Base-by-base conservation (phyloP, 1,140 invertebrate species). In the Caenorhabditis latens region DNA sequence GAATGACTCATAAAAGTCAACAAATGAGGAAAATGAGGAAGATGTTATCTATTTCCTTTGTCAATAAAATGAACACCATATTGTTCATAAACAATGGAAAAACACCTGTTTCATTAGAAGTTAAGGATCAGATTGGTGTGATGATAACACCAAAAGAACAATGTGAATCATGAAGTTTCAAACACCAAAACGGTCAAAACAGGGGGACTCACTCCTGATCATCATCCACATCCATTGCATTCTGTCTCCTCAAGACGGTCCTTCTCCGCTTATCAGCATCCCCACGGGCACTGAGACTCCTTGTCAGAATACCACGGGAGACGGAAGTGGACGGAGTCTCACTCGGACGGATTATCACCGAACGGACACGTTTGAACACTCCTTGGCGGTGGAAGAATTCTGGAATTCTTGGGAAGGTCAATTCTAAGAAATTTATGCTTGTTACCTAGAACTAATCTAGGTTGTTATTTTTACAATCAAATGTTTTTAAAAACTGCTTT, bases 351-450 rank as follows among this genome's bases (percentile, higher is more conserved):
- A 79, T 50, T 50, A 79, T 79, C 21, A 79, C 71, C 1, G 71
- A 79, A 32, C 71, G 71, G 24, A 79, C 71, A 50, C 71, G 71
- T 50, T 79, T 79, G 71, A 79, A 79, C 14, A 79, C 71, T 50
- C 71, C 71, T 79, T 79, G 71, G 21, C 71, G 71, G 46, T 79
- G 40, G 46, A 50, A 79, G 42, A 79, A 79, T n/a, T 79, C 71
- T 79, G 14, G 8, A 32, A 71, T 7, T 65, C 2, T n/a, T n/a
- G n/a, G n/a, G n/a, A n/a, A n/a, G n/a, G 24, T 7, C 21, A 9
- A n/a, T 40, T 65, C 40, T 42, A 8, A 65, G 16, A 4, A 11
- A 40, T 65, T 9, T n/a, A 61, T 3, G 32, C 32, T 0, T 32
- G 32, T 32, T 32, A 32, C 1, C 0, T 32, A 32, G 32, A 32